Conservation (phyloP, 2,113 vertebrate genomes). For the Brienomyrus brachyistius region DNA sequence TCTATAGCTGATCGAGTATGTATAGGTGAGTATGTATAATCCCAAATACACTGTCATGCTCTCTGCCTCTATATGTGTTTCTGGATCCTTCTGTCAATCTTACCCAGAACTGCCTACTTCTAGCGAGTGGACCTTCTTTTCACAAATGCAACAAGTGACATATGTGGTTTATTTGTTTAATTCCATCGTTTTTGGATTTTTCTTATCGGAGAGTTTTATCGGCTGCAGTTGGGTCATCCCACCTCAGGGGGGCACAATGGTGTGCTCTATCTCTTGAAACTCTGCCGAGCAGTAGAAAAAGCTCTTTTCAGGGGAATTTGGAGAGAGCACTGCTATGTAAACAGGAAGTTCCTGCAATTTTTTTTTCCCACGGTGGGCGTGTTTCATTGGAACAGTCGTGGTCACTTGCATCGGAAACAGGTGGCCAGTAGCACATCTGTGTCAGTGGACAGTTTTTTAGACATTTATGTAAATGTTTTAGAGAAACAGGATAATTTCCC, state of each 20-base stretch:
- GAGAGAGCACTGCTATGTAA: not conserved
- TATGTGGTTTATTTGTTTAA: not conserved
- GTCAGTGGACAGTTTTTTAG: not conserved
- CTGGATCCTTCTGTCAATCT: not conserved
- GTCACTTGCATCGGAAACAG: not conserved
- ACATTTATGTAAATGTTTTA: not conserved
- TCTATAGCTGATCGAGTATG: no score
- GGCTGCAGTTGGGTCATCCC: conserved; percentile 8
- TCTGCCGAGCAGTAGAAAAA: not conserved
- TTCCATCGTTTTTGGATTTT: not conserved
- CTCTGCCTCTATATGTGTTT: not conserved
- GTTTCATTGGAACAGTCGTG: not conserved
- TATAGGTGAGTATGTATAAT: not conserved
- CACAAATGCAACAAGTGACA: not conserved
- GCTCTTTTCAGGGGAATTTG: not conserved
- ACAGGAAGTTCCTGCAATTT: conserved; percentile 6
- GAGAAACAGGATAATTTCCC: not conserved
- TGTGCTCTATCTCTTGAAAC: not conserved
- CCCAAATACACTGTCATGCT: not conserved
- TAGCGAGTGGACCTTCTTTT: not conserved
- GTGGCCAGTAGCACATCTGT: not conserved
- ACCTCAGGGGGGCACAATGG: conserved; percentile 14
- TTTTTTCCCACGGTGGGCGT: not conserved
- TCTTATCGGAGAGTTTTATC: not conserved
- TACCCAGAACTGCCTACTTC: not conserved